These are phyloP conservation scores for Cinara cedri DNA, from an alignment of 2,888 invertebrate species.

Conservation along the genomic window DNA sequence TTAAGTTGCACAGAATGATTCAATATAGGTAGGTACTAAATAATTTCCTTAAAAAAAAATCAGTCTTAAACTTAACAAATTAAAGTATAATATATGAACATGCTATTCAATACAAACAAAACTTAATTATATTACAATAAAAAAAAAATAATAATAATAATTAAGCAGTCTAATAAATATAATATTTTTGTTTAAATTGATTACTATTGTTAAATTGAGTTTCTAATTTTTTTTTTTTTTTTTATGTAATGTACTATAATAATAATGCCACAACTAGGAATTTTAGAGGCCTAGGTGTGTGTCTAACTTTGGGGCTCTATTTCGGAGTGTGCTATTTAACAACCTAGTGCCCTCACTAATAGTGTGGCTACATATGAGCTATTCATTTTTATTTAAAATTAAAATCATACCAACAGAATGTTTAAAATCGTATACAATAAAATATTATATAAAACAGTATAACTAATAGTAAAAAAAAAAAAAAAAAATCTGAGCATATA, in stretches of 20 bases:
- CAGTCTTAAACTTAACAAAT: slow-evolving; percentile 56
- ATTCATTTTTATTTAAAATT: slow-evolving; percentile 13
- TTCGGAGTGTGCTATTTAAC: no score
- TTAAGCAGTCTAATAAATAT: slow-evolving; percentile 43
- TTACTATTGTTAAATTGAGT: background rate
- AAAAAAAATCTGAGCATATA: slow-evolving; percentile 30
- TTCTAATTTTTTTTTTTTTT: slow-evolving; percentile 1
- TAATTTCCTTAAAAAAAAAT: slow-evolving; percentile 46
- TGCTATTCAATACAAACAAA: slow-evolving; percentile 20
- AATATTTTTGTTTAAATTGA: slow-evolving; percentile 7
- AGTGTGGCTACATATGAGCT: background rate
- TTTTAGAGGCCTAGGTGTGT: no score
- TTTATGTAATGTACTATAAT: no score
- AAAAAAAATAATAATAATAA: slow-evolving; percentile 25
- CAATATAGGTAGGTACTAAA: slow-evolving; percentile 54
- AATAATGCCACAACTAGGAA: no score
- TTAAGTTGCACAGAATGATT: slow-evolving; percentile 34
- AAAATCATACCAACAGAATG: slow-evolving; percentile 1
- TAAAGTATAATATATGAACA: slow-evolving; percentile 6
- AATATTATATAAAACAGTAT: slow-evolving; percentile 8
- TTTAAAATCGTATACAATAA: no score
- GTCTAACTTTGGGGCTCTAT: no score
- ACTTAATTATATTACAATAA: background rate
- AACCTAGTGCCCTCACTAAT: no score
- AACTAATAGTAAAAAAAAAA: slow-evolving; percentile 17